Evolutionary conservation across 2,888 invertebrate genomes (phyloP), one percentile per base, ranked within the genome.

Genomic region (Petrolisthes cinctipes): DNA sequence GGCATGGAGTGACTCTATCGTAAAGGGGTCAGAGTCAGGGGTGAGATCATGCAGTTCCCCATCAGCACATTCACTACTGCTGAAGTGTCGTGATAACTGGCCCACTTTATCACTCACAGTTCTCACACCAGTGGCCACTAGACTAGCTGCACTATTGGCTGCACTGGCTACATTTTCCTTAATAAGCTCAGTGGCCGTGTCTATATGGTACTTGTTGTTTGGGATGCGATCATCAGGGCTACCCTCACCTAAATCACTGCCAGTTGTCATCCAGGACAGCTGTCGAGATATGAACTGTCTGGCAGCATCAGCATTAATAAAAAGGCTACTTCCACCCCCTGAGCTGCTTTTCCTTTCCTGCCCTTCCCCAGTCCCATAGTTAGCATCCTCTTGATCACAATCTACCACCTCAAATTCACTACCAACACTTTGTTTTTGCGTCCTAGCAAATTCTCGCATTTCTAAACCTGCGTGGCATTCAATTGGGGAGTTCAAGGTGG

Each of bases 241-340:
- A 92, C 95, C 95, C 92, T 96, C 96, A 80, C 95, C 95, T 9
- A 94, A 71, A n/a, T 90, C 86, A 82, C 92, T 92, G n/a, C 93
- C 93, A 1, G 93, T 93, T 11, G 95, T 95, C 83, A 96, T 95
- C 95, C 95, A 95, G 2, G 95, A 95, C 37, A 96, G 93, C 92
- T 96, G 96, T 91, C 95, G 94, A 23, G 95, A 95, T 83, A 96
- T 93, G 93, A 96, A 96, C 91, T 96, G 96, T 91, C 95, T 94
- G 4, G 96, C 96, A 79, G 96, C 95, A 93, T 95, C 95, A 56
- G 96, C 95, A 92, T 96, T 96, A n/a, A 96, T 95, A 92, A 96
- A 95, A 91, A 95, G 95, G 91, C 95, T 95, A 92, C 95, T 95
- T 57, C 82, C 66, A 68, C 82, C 86, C 17, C 82, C 71, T 37